These are phyloP conservation scores for Amphipoea lucens DNA, from an alignment of 2,888 invertebrate genomes.

Conservation along the genomic window DNA sequence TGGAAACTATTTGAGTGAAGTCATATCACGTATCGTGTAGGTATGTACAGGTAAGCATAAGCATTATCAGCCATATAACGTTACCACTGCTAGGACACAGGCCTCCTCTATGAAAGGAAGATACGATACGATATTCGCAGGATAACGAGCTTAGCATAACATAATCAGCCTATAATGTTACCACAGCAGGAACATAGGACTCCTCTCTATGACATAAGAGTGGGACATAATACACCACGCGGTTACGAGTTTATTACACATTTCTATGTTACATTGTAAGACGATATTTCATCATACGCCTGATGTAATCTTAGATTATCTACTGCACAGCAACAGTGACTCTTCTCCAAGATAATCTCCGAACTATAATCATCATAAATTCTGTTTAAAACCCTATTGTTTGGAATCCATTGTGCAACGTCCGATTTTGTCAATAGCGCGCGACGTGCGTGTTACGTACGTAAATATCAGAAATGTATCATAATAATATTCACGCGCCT, in stretches of 20 bases:
- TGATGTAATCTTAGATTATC: background rate
- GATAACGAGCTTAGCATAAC: background rate
- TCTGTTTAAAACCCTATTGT: constrained; percentile 35
- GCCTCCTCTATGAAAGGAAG: background rate
- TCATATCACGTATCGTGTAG: background rate
- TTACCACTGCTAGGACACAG: background rate
- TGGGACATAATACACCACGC: background rate
- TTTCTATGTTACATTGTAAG: background rate
- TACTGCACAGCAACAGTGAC: background rate
- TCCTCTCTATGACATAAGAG: background rate
- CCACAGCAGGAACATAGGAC: too few relatives aligned
- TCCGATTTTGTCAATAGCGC: constrained; percentile 13
- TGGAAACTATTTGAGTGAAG: background rate
- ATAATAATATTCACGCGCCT: background rate
- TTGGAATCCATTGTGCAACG: constrained; percentile 27
- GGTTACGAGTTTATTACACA: too few relatives aligned
- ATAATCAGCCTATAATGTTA: background rate
- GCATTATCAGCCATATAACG: background rate
- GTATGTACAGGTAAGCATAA: background rate
- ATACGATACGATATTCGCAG: background rate
- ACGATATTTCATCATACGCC: background rate
- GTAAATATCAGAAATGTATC: constrained; percentile 1
- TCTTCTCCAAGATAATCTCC: constrained; percentile 9
- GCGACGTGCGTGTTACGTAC: background rate
- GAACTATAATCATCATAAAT: constrained; percentile 15